Evolutionary conservation across 2,797 vertebrate genomes (phyloP).

Genomic region (Sebastolobus alascanus): DNA sequence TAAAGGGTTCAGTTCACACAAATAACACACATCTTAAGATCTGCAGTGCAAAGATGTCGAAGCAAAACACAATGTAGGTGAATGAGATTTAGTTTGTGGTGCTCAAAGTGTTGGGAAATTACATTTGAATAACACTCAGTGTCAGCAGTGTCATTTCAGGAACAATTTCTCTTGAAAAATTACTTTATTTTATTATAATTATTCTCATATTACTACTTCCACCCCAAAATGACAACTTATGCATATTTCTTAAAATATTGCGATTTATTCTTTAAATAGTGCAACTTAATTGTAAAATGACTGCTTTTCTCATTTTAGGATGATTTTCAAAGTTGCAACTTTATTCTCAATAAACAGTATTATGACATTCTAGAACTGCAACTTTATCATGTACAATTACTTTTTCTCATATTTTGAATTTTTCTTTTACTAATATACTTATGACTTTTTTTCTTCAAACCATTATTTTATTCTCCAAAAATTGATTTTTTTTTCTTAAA

Average conservation of each 20-base stretch:
- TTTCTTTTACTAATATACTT: neutral
- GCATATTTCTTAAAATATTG: neutral
- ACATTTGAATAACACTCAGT: neutral
- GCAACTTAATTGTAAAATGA: neutral
- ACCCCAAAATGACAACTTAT: neutral
- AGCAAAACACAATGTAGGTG: neutral
- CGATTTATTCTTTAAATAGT: neutral
- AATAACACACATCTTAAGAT: constrained; percentile 10
- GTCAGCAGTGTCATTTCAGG: neutral
- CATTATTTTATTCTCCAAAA: neutral
- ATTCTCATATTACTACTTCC: neutral
- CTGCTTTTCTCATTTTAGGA: neutral
- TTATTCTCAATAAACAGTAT: neutral
- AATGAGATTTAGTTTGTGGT: too few relatives aligned
- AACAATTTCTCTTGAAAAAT: neutral
- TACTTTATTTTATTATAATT: too few relatives aligned
- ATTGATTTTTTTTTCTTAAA: neutral
- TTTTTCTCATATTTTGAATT: rapidly evolving
- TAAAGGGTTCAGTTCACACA: constrained; percentile 16
- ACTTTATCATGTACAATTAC: neutral
- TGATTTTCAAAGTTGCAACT: neutral
- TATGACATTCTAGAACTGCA: neutral
- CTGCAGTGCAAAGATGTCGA: neutral
- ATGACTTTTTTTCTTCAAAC: neutral
- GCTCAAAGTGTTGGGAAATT: too few relatives aligned